phyloP scores from a whole-genome alignment of 1,140 invertebrate species.

The Onthophagus taurus region DNA sequence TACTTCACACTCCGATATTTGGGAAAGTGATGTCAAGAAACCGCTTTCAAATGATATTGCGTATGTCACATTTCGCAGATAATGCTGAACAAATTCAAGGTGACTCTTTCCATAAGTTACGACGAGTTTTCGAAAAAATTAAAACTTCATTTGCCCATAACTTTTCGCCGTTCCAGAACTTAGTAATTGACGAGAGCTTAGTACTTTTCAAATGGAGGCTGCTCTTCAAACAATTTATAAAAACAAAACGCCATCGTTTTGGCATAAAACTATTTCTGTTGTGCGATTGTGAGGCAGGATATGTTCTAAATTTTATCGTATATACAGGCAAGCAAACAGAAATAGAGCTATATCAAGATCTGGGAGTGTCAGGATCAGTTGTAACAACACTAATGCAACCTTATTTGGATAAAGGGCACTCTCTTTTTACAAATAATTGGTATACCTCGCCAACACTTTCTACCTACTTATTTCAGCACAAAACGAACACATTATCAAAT shows the following conservation, averaged over 20 bases:
- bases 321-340: slow-evolving; percentile 26
- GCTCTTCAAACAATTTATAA: slow-evolving; percentile 35
- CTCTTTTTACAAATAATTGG: slow-evolving; percentile 15
- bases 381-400: slow-evolving; percentile 24
- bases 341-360: slow-evolving; percentile 12
- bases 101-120: slow-evolving; percentile 14
- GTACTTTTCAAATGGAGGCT: slow-evolving; percentile 33
- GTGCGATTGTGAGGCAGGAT: slow-evolving; percentile 28
- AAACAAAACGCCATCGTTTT: slow-evolving; percentile 30
- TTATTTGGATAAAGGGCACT: slow-evolving; percentile 25
- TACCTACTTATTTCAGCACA: slow-evolving; percentile 9
- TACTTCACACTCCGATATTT: slow-evolving; percentile 26
- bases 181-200: slow-evolving; percentile 25
- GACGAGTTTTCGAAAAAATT: neutral
- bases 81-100: too few species aligned
- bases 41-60: slow-evolving; percentile 18
- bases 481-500: slow-evolving; percentile 14
- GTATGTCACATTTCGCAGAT: slow-evolving; percentile 21
- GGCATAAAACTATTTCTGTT: slow-evolving; percentile 28
- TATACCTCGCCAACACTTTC: slow-evolving; percentile 18
- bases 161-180: slow-evolving; percentile 19
- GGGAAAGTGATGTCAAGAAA: slow-evolving; percentile 22
- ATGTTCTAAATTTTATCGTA: slow-evolving; percentile 33
- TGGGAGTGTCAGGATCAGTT: slow-evolving; percentile 26
- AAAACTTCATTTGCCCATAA: slow-evolving; percentile 8